A percentile compares a stretch with the other conserved stretches of the same genome.
Evolutionary conservation across 64 coral and sea anemone species (phyloP).

Genomic region (Actinia tenebrosa): DNA sequence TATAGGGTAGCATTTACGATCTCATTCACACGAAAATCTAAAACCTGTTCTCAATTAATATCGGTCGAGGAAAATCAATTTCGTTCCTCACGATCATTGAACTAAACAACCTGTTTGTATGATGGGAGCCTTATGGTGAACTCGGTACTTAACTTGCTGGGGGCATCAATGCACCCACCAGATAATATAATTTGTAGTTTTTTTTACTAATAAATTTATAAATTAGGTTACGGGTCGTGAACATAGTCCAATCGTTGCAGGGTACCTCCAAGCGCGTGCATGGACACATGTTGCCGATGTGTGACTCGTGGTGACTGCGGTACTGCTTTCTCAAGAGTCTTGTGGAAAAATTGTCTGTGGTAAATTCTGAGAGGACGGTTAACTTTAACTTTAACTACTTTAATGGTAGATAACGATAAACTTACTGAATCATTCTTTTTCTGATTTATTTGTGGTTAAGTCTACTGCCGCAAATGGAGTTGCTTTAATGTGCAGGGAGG

Average conservation of each 20-base stretch:
- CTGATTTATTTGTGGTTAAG: neutral
- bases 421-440: neutral
- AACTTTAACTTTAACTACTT: no score
- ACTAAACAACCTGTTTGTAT: neutral
- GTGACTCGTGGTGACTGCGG: neutral
- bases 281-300: neutral
- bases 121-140: neutral
- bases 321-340: neutral
- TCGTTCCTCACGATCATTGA: neutral
- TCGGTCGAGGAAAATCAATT: neutral
- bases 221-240: conserved; percentile 5
- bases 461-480: neutral
- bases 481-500: neutral
- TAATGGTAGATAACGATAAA: neutral
- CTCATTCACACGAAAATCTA: neutral
- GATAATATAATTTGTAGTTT: neutral
- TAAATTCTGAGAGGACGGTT: neutral
- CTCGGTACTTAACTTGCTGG: neutral
- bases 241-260: neutral
- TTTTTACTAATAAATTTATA: neutral
- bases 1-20: neutral
- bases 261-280: neutral
- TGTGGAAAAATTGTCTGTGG: neutral
- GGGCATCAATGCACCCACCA: conserved; percentile 2
- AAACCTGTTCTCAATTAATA: conserved; percentile 1